These are phyloP conservation scores for Meiosimyza platycephala DNA, from an alignment of 2,888 invertebrate genomes.

Conservation along the genomic window DNA sequence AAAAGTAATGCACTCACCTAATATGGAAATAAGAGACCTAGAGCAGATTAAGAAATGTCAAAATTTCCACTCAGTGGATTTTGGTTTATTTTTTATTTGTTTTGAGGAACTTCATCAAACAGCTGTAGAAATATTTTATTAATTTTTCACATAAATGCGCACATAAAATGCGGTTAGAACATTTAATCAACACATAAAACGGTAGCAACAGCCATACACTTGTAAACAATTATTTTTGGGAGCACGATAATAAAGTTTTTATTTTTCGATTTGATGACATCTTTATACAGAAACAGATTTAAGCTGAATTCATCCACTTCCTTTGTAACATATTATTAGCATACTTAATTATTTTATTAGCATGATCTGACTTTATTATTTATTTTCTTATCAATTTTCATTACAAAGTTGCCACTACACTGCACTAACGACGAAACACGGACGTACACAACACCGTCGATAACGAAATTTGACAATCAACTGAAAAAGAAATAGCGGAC, in stretches of 20 bases:
- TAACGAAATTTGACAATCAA: conserved; percentile 17
- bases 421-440: neutral
- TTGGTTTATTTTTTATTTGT: neutral
- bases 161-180: neutral
- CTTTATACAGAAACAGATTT: too few species aligned
- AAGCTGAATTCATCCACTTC: too few species aligned
- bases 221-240: neutral
- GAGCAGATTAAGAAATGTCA: neutral
- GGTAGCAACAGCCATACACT: neutral
- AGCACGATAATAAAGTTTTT: too few species aligned
- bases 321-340: too few species aligned
- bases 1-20: neutral
- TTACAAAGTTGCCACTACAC: neutral
- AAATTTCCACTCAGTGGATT: neutral
- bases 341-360: too few species aligned
- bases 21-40: neutral
- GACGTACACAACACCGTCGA: neutral
- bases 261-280: too few species aligned
- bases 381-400: too few species aligned
- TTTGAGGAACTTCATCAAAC: neutral
- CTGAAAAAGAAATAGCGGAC: neutral
- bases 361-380: too few species aligned
- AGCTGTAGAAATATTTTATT: neutral
- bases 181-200: neutral
- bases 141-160: neutral